These are phyloP conservation scores for Catostomus latipinnis DNA, from an alignment of 2,797 vertebrate species.

Conservation along the genomic window DNA sequence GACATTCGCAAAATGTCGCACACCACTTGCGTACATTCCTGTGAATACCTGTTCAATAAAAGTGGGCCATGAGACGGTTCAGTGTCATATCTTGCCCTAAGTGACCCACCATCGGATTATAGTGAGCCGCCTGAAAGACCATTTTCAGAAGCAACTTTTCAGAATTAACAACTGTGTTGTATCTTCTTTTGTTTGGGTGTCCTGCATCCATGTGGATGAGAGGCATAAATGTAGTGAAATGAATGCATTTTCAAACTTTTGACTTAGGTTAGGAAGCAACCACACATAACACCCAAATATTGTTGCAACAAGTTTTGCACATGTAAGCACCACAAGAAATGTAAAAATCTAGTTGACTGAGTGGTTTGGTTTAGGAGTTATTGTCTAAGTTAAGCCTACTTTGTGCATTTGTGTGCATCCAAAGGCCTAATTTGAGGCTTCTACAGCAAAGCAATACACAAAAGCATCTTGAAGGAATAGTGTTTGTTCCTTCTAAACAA, in stretches of 20 bases:
- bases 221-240: no score
- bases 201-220: no score
- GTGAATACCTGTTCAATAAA: no score
- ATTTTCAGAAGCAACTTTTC: no score
- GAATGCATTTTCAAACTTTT: not conserved
- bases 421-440: constrained; percentile 7
- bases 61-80: no score
- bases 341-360: not conserved
- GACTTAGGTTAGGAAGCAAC: not conserved
- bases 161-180: no score
- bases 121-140: no score
- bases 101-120: no score
- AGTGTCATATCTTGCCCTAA: no score
- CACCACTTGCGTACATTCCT: no score
- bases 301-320: not conserved
- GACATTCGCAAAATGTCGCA: no score
- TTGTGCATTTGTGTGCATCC: constrained; percentile 1
- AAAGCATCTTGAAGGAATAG: not conserved
- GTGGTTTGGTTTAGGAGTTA: not conserved
- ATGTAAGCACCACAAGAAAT: not conserved
- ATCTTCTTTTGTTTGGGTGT: no score
- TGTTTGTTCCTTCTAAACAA: constrained; percentile 18
- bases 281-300: not conserved
- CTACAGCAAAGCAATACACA: constrained; percentile 1
- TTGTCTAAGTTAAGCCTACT: constrained; percentile 17